Percentiles rank a stretch among this genome's conserved stretches.
Conservation (phyloP, 2,888 invertebrate genomes). For the Ophion slaviceki region DNA sequence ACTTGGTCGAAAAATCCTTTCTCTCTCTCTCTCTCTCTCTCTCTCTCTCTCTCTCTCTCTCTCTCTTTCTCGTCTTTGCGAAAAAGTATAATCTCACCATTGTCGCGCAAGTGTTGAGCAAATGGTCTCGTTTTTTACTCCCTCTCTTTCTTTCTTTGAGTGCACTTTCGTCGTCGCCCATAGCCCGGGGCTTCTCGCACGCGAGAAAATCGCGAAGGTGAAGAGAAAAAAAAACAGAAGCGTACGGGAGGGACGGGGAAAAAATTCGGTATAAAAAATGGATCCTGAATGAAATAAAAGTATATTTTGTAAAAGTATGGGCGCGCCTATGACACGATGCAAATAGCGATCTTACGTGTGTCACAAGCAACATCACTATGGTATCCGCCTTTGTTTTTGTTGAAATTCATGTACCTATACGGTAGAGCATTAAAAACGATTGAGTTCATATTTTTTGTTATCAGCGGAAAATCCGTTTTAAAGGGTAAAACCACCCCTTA, state of each 20-base stretch:
- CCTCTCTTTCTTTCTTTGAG: constrained; percentile 18
- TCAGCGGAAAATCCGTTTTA: too few species aligned
- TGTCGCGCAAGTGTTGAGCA: constrained; percentile 49
- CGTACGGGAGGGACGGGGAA: background rate
- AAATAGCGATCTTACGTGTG: too few species aligned
- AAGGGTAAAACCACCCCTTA: too few species aligned
- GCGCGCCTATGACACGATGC: too few species aligned
- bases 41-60: background rate
- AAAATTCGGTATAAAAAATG: background rate
- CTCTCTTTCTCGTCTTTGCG: constrained; percentile 33
- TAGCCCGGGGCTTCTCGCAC: constrained; percentile 30
- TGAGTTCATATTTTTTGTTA: too few species aligned
- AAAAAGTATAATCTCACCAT: constrained; percentile 50
- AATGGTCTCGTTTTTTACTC: background rate
- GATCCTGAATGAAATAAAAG: too few species aligned
- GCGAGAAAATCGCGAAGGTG: constrained; percentile 15
- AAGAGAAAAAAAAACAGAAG: constrained; percentile 30
- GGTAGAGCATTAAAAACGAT: too few species aligned
- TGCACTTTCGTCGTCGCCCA: constrained; percentile 29
- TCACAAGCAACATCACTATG: too few species aligned
- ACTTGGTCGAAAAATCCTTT: constrained; percentile 11
- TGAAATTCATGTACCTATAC: too few species aligned
- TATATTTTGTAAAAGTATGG: too few species aligned
- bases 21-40: background rate
- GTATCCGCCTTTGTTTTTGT: too few species aligned